These are phyloP conservation scores for Trematocara nigrifrons DNA, from an alignment of 2,113 vertebrate genomes.

Conservation along the genomic window DNA sequence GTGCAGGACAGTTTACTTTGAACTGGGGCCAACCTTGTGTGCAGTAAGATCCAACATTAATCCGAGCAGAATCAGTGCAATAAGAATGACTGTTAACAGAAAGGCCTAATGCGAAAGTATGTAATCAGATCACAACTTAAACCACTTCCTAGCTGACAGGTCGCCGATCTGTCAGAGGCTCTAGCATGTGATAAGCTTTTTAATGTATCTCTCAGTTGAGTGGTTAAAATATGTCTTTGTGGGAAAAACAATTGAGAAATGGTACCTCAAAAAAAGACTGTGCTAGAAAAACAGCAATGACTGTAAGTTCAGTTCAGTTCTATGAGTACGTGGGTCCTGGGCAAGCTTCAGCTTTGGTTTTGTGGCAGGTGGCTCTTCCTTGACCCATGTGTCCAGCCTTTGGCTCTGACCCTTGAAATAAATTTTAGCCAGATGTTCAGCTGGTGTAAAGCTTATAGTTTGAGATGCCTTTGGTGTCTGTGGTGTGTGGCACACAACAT, in stretches of 20 bases:
- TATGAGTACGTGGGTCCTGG: accelerated
- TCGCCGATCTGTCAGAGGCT: not conserved
- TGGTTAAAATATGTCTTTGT: not conserved
- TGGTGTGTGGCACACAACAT: not conserved
- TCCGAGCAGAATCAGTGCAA: not conserved
- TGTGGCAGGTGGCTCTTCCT: not conserved
- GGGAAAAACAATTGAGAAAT: not conserved
- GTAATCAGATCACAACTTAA: not conserved
- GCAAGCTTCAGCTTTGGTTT: not conserved
- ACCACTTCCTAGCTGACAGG: not conserved
- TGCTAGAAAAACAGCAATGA: not conserved
- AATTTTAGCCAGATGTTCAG: not conserved
- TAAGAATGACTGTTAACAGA: not conserved
- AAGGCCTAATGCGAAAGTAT: not conserved
- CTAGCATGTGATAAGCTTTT: not conserved
- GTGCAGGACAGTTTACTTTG: not conserved
- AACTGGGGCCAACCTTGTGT: not conserved
- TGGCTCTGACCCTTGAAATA: not conserved
- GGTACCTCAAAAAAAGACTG: not conserved
- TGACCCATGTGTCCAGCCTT: not conserved
- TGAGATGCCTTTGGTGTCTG: not conserved
- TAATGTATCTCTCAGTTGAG: not conserved
- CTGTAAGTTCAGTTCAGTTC: not conserved
- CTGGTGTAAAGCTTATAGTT: not conserved
- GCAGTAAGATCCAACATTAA: not conserved